A percentile compares a stretch with the other conserved stretches of the same genome.
Evolutionary conservation across 1,140 invertebrate species (phyloP).

Genomic region (Bilobella aurantiaca): DNA sequence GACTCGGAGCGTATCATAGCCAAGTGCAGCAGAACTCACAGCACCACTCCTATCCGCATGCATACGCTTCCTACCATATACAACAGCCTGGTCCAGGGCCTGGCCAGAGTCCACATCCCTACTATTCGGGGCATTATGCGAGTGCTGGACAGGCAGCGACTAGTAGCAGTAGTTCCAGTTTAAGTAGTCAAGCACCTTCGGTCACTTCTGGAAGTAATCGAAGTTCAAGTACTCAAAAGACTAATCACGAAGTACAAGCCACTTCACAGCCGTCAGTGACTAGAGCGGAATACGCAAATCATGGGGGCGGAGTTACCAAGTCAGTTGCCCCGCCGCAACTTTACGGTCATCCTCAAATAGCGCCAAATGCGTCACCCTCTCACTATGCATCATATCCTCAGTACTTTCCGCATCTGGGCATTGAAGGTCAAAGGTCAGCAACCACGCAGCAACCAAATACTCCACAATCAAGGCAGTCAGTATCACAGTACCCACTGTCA

Average conservation of each 20-base stretch:
- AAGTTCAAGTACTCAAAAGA: too few relatives aligned
- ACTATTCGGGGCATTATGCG: neutral
- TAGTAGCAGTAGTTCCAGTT: neutral
- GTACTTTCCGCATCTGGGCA: slow-evolving; percentile 12
- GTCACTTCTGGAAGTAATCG: neutral
- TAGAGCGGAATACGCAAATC: too few relatives aligned
- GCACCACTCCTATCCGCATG: slow-evolving; percentile 1
- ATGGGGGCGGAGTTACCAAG: neutral
- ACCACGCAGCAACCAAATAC: neutral
- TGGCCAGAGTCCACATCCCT: neutral
- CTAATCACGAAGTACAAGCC: too few relatives aligned
- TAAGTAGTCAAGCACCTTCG: neutral
- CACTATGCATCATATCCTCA: slow-evolving; percentile 20
- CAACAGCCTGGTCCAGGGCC: neutral
- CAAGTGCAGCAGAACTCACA: neutral
- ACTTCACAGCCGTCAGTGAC: too few relatives aligned
- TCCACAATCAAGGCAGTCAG: slow-evolving; percentile 5
- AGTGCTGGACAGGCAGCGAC: neutral
- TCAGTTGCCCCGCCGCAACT: neutral
- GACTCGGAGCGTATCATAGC: slow-evolving; percentile 13
- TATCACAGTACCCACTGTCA: neutral
- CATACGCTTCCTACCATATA: neutral
- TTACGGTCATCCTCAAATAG: neutral
- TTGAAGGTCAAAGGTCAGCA: neutral
- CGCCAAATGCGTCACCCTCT: neutral